Base-by-base conservation (phyloP, 2,113 vertebrate species). In the Sclerurus mexicanus region DNA sequence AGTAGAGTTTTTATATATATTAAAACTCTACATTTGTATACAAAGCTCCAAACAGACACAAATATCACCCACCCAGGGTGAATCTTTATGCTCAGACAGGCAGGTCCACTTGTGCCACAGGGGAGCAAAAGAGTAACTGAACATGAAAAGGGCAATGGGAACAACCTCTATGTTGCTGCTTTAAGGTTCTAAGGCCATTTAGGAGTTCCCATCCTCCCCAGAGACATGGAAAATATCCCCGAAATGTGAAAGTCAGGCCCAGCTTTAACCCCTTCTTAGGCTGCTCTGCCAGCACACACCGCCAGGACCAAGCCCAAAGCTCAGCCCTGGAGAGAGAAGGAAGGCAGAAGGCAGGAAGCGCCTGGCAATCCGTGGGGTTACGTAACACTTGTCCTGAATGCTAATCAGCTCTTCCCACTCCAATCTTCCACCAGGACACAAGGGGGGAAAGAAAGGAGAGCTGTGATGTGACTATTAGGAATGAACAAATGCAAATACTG, bases 401-500 rank as follows among this genome's bases (percentile, higher is more conserved):
- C 55, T 79, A 68, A 97, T 89, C 63, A 66, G 58, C 21, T 71
- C 80, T 50, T 63, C 28, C 56, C 68, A 56, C 89, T 73, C 83
- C 66, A 96, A 92, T 28, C 49, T 88, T 79, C 39, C 56, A 50
- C 68, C 81, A 49, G 13, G 28, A 67, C 3, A 13, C 10, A n/a
- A 20, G 8, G 27, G 16, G 14, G 9, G 12, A 1, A 46, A 75
- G 88, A 47, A 37, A n/a, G 40, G 39, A 44, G 40, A 37, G 35
- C 25, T n/a, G 79, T 89, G 75, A 78, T 71, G 68, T 35, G 89
- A 96, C 85, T 73, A 90, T 86, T 78, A 62, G 7, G 30, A 90
- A 52, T 20, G 5, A 42, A 39, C 78, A 78, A 76, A 50, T n/a
- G 39, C 63, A 87, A 93, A 94, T 49, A 39, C 14, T 22, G 22